A percentile compares a stretch with the other conserved stretches of the same genome.
phyloP scores from a whole-genome alignment of 2,113 vertebrate genomes.

The Hippocampus abdominalis region DNA sequence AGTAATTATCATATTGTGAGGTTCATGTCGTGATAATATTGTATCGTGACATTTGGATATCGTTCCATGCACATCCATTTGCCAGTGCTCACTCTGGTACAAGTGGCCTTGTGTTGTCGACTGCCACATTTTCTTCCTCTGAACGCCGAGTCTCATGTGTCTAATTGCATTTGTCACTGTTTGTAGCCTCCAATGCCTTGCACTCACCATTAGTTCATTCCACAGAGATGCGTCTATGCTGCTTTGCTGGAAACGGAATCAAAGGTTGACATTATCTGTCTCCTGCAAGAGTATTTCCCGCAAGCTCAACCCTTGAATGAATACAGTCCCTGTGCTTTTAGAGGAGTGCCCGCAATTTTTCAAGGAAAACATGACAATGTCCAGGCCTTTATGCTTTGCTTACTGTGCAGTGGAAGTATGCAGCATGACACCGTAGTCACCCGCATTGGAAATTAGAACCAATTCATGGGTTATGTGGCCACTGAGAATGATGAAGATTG shows the following conservation, averaged over 20 bases:
- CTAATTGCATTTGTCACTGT: constrained; percentile 58
- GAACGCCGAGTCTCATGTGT: constrained; percentile 32
- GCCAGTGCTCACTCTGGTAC: constrained; percentile 7
- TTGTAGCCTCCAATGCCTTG: constrained; percentile 35
- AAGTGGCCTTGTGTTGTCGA: constrained; percentile 33
- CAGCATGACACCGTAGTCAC: not conserved
- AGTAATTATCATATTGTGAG: no score
- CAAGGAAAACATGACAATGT: not conserved
- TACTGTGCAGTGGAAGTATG: not conserved
- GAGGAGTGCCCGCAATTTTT: not conserved
- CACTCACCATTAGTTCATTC: constrained; percentile 19
- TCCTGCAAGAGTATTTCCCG: not conserved
- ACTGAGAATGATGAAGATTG: not conserved
- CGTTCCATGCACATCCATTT: not conserved
- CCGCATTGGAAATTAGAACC: not conserved
- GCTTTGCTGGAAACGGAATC: constrained; percentile 13
- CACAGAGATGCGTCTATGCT: constrained; percentile 11
- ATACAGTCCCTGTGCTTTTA: not conserved
- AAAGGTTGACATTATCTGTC: constrained; percentile 5
- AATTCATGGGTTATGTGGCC: not conserved
- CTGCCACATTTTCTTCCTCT: constrained; percentile 14
- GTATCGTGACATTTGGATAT: no score
- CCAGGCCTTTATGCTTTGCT: constrained; percentile 3
- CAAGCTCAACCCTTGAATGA: not conserved
- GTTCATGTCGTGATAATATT: no score